A percentile compares a stretch with the other conserved stretches of the same genome.
These are phyloP conservation scores for Halcyon malimbica DNA, from an alignment of 2,113 vertebrate genomes.

Conservation along the genomic window DNA sequence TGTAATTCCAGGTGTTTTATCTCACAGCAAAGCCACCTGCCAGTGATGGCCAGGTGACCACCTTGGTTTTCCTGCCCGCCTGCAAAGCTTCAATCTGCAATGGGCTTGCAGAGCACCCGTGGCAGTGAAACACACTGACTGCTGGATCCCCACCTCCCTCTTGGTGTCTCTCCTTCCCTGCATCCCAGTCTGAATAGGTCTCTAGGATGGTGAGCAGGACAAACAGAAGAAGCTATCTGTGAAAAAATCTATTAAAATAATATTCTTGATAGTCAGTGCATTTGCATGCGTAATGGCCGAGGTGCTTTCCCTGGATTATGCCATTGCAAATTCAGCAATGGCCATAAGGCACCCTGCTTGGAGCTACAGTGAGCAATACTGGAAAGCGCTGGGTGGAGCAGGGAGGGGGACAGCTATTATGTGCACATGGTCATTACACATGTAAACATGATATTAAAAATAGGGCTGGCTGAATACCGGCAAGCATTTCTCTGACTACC, in stretches of 20 bases:
- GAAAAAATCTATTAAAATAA: constrained; percentile 29
- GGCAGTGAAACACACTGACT: neutral
- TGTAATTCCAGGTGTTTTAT: neutral
- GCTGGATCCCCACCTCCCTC: neutral
- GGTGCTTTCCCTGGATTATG: constrained; percentile 44
- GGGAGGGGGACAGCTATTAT: constrained; percentile 34
- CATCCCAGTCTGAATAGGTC: neutral
- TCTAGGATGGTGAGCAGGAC: neutral
- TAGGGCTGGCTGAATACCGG: neutral
- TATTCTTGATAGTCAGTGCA: neutral
- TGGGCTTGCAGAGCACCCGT: neutral
- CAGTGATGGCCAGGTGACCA: neutral
- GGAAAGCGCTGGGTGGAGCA: constrained; percentile 44
- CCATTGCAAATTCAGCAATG: neutral
- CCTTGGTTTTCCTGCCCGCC: neutral
- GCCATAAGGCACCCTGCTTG: constrained; percentile 40
- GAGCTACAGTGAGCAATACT: constrained; percentile 42
- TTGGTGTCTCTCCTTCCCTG: constrained; percentile 32
- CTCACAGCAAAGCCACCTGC: neutral
- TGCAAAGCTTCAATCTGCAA: neutral
- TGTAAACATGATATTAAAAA: constrained; percentile 44
- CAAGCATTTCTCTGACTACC: neutral
- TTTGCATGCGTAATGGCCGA: constrained; percentile 23
- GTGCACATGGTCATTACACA: constrained; percentile 29
- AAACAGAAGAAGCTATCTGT: neutral